A percentile compares a stretch with the other conserved stretches of the same genome.
Evolutionary conservation across 2,113 vertebrate species (phyloP).

Genomic region (Corvus moneduloides): DNA sequence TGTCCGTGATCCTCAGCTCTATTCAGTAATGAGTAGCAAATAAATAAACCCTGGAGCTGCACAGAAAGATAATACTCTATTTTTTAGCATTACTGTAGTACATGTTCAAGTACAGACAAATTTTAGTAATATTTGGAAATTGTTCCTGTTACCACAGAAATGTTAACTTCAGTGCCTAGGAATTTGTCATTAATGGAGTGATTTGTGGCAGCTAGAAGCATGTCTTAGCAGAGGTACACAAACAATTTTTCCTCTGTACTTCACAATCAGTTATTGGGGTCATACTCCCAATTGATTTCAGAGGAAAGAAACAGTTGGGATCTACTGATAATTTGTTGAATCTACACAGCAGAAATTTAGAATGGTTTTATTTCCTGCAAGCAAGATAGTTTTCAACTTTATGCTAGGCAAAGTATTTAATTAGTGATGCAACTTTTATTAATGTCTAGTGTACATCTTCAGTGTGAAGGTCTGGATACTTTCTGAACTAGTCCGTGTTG

Average conservation of each 20-base stretch:
- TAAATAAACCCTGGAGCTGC: not conserved
- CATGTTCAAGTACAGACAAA: not conserved
- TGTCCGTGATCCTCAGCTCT: not conserved
- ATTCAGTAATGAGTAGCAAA: not conserved
- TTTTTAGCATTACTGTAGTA: not conserved
- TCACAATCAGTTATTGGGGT: not conserved
- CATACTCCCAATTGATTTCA: not conserved
- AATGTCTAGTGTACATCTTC: not conserved
- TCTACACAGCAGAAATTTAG: not conserved
- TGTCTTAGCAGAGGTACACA: not conserved
- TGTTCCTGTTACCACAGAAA: not conserved
- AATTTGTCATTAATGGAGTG: not conserved
- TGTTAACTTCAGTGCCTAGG: not conserved
- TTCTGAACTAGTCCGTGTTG: not conserved
- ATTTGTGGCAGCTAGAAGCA: not conserved
- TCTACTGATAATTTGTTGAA: not conserved
- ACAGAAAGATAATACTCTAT: not conserved
- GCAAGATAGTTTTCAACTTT: not conserved
- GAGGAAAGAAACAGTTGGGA: not conserved
- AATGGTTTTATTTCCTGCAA: not conserved
- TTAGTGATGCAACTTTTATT: not conserved
- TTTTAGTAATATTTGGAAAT: not conserved
- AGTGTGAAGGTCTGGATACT: not conserved
- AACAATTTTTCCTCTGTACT: not conserved
- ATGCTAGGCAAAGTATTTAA: not conserved